phyloP scores from a whole-genome alignment of 2,797 vertebrate species.

The Chloroceryle amazona region DNA sequence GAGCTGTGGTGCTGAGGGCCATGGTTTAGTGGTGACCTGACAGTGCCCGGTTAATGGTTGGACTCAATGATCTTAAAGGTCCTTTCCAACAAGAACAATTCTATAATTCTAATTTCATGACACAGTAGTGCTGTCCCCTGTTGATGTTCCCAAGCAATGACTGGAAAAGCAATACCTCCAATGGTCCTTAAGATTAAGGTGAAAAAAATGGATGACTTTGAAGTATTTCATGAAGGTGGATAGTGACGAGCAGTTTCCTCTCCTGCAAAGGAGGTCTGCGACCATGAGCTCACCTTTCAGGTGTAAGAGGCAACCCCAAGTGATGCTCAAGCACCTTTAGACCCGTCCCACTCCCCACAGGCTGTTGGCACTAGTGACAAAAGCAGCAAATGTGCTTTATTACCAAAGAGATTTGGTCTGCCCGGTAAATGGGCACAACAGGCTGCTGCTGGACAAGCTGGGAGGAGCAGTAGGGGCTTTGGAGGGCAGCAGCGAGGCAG shows the following conservation, averaged over 20 bases:
- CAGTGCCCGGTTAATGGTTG: not conserved
- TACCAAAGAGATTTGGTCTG: not conserved
- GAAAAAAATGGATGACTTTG: not conserved
- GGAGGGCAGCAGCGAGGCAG: not conserved
- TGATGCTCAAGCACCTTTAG: not conserved
- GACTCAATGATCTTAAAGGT: not conserved
- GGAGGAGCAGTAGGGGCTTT: not conserved
- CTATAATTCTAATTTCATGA: not conserved
- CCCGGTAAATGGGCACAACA: not conserved
- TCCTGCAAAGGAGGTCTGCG: not conserved
- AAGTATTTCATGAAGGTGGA: not conserved
- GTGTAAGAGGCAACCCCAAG: not conserved
- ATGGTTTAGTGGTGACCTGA: not conserved
- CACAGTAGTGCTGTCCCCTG: not conserved
- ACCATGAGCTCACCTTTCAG: not conserved
- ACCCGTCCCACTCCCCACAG: not conserved
- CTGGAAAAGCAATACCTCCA: not conserved
- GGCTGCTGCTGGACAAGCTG: not conserved
- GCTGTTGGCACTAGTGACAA: not conserved
- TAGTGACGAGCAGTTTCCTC: rapidly evolving
- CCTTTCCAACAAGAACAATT: not conserved
- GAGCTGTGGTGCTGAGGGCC: not conserved
- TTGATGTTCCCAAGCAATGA: not conserved
- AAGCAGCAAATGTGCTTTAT: not conserved
- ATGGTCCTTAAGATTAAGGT: not conserved